These are phyloP conservation scores for Drosophila quadrilineata DNA, from an alignment of 1,140 invertebrate species.

Conservation along the genomic window DNA sequence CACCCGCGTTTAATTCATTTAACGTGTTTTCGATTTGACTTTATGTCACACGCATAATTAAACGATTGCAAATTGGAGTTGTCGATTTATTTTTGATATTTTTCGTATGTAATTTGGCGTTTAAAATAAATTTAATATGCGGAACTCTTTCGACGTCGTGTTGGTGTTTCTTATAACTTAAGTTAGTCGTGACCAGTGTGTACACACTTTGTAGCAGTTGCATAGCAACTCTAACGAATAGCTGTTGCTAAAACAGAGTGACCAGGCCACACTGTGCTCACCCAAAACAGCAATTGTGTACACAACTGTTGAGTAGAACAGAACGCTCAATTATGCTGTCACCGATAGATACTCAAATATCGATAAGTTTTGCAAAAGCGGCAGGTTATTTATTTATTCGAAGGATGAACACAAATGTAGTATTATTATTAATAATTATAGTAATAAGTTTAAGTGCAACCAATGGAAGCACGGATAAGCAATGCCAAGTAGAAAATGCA, in stretches of 20 bases:
- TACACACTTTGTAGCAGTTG: conserved; percentile 71
- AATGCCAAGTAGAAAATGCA: conserved; percentile 6
- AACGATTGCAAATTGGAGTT: conserved; percentile 30
- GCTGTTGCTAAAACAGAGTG: conserved; percentile 20
- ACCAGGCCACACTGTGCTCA: background rate
- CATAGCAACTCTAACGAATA: conserved; percentile 23
- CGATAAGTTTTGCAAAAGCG: conserved; percentile 8
- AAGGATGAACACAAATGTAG: conserved; percentile 37
- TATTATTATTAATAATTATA: conserved; percentile 34
- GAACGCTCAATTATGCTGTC: background rate
- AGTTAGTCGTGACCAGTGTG: conserved; percentile 43
- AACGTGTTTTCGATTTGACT: conserved; percentile 65
- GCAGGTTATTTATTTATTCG: conserved; percentile 33
- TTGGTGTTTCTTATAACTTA: conserved; percentile 52
- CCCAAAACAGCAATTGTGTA: no score
- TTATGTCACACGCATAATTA: conserved; percentile 57
- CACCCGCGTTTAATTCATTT: conserved; percentile 57
- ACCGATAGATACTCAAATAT: background rate
- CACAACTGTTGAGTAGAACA: conserved; percentile 2
- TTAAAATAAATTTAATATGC: conserved; percentile 47
- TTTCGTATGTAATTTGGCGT: conserved; percentile 61
- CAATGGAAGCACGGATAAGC: background rate
- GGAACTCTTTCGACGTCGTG: conserved; percentile 71
- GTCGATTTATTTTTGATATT: conserved; percentile 43
- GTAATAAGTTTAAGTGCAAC: conserved; percentile 16